These are phyloP conservation scores for Tyria jacobaeae DNA, from an alignment of 2,888 invertebrate genomes.

Conservation along the genomic window DNA sequence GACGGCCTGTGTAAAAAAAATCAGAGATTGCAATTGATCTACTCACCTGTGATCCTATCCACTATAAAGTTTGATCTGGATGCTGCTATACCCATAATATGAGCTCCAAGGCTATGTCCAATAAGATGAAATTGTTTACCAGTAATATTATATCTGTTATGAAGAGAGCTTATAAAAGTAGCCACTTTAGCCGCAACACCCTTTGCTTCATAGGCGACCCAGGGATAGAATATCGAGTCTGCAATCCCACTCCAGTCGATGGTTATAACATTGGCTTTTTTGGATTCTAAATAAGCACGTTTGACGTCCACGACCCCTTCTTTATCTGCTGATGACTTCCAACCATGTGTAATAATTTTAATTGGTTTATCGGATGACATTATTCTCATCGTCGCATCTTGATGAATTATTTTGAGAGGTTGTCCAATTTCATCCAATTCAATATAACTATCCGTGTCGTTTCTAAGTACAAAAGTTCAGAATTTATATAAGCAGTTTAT, in stretches of 20 bases:
- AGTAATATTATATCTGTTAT: conserved; percentile 50
- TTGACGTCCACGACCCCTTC: conserved; percentile 68
- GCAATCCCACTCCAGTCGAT: conserved; percentile 73
- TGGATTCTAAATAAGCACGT: conserved; percentile 69
- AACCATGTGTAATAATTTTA: conserved; percentile 84
- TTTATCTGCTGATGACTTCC: conserved; percentile 74
- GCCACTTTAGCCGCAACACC: conserved; percentile 56
- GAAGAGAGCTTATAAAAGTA: conserved; percentile 55
- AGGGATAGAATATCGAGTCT: conserved; percentile 59
- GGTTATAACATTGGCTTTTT: conserved; percentile 74
- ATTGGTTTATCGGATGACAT: conserved; percentile 55
- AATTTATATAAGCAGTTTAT: not conserved
- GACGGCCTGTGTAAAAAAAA: no score
- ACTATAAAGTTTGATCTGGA: conserved; percentile 46
- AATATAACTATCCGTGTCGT: conserved; percentile 52
- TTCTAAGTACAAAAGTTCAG: conserved; percentile 42
- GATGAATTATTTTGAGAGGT: conserved; percentile 31
- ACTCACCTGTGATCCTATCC: conserved; percentile 61
- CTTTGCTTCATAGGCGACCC: conserved; percentile 62
- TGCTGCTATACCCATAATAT: conserved; percentile 69
- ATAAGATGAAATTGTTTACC: conserved; percentile 64
- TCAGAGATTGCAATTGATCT: no score
- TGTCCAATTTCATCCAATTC: conserved; percentile 50
- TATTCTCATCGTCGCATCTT: conserved; percentile 18
- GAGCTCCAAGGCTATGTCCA: conserved; percentile 72